Conservation (phyloP, 2,113 vertebrate species). For the Sylvicapra grimmia region DNA sequence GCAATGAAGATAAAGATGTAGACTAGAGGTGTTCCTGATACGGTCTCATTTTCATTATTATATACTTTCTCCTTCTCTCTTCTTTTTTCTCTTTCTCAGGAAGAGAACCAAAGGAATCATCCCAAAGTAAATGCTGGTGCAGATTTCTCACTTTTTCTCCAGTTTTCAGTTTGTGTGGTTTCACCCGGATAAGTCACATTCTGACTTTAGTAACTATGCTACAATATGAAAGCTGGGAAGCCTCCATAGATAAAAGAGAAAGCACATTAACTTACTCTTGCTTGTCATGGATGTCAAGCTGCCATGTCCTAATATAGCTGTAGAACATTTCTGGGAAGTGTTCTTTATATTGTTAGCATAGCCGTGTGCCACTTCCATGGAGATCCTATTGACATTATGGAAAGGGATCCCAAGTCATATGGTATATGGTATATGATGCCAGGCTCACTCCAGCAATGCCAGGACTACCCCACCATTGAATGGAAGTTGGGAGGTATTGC, state of each 20-base stretch:
- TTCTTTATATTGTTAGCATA: not conserved
- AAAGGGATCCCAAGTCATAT: not conserved
- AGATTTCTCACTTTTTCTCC: not conserved
- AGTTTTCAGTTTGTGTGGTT: not conserved
- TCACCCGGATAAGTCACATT: not conserved
- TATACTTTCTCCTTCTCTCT: not conserved
- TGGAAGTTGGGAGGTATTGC: not conserved
- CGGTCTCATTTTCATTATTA: not conserved
- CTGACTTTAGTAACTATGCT: not conserved
- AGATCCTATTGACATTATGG: not conserved
- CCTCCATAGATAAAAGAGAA: not conserved
- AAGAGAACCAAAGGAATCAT: not conserved
- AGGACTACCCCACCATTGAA: not conserved
- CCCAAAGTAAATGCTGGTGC: not conserved
- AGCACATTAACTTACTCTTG: not conserved
- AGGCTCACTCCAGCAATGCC: not conserved
- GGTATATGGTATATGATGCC: not conserved
- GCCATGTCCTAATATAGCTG: not conserved
- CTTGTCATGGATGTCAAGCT: not conserved
- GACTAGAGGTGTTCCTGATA: not conserved
- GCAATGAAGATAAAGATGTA: not conserved
- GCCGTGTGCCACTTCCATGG: not conserved
- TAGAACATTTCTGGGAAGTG: not conserved
- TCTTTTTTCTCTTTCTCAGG: not conserved
- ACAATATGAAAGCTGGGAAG: not conserved